A percentile compares a stretch with the other conserved stretches of the same genome.
Evolutionary conservation across 2,113 vertebrate species (phyloP).

Genomic region (Trogon surrucura): DNA sequence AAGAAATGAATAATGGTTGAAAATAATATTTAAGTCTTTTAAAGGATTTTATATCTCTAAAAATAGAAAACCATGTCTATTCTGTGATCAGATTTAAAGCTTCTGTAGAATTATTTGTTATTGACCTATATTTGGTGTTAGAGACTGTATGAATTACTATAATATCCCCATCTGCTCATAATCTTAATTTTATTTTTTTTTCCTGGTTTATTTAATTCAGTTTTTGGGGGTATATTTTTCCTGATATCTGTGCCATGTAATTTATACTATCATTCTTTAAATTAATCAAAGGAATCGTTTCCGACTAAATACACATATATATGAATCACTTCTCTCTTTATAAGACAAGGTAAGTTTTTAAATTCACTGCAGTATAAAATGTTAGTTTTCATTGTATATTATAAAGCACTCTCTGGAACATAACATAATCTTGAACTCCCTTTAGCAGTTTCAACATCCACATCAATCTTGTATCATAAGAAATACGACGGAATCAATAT

Average conservation of each 20-base stretch:
- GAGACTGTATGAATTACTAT: background rate
- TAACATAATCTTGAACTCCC: slow-evolving; percentile 48
- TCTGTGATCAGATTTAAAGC: background rate
- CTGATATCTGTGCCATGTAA: background rate
- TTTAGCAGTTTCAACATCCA: slow-evolving; percentile 58
- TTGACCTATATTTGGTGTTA: background rate
- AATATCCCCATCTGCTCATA: background rate
- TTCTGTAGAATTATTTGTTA: background rate
- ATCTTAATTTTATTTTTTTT: background rate
- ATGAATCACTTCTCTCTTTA: background rate
- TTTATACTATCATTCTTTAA: background rate
- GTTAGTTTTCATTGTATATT: slow-evolving; percentile 27
- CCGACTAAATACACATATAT: background rate
- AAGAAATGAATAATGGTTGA: background rate
- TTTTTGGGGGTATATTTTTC: background rate
- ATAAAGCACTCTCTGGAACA: slow-evolving; percentile 6
- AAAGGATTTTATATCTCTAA: background rate
- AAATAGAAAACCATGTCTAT: background rate
- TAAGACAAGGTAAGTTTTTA: background rate
- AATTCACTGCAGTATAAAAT: background rate
- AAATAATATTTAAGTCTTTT: background rate
- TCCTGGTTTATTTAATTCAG: background rate
- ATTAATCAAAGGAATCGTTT: background rate
- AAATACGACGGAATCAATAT: slow-evolving; percentile 66
- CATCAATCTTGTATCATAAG: slow-evolving; percentile 60